Base-by-base conservation (phyloP, 1,140 invertebrate species). In the Aporrectodea caliginosa region DNA sequence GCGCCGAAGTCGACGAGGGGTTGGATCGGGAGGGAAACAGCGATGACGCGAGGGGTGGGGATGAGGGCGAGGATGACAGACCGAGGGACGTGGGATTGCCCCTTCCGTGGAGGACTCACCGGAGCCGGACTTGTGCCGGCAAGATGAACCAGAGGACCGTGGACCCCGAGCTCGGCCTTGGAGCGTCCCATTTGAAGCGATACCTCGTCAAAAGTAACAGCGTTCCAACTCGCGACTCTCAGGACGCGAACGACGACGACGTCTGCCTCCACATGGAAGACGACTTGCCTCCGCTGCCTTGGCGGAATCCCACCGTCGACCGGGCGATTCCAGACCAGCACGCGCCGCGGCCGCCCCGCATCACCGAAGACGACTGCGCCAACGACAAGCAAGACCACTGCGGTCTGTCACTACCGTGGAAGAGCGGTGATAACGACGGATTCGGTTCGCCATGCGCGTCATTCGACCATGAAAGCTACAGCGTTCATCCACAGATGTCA, bases 251-350 rank as follows among this genome's bases (percentile, higher is more conserved):
- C 12, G 35, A 77, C 31, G 35, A 77, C 31, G 27, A n/a, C 31
- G 31, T 29, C 16, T 77, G 75, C 27, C 16, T 69, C 22, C 35
- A 69, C 33, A 16, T 27, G 27, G 33, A 27, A 77, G 75, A 27
- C 12, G 27, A 27, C 16, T 27, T 30, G 16, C 69, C 58, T 69
- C 77, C 69, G 68, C 35, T 69, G 30, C 78, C 70, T n/a, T 27
- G 75, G 29, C 78, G 70, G n/a, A 34, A 30, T 31, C 33, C 68
- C 14, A 43, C 78, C 1, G 34, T 43, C 1, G 70, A 31, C 22
- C 31, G 30, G 31, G 78, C 35, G 31, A 43, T 73, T 70, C 35
- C 78, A 2, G 29, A 75, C n/a, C n/a, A 75, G n/a, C 31, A 71
- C 22, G 30, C 78, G 2, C 78, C 35, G 12, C 34, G 30, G n/a